These are phyloP conservation scores for Apotomis capreana DNA, from an alignment of 2,888 invertebrate species.

Conservation along the genomic window DNA sequence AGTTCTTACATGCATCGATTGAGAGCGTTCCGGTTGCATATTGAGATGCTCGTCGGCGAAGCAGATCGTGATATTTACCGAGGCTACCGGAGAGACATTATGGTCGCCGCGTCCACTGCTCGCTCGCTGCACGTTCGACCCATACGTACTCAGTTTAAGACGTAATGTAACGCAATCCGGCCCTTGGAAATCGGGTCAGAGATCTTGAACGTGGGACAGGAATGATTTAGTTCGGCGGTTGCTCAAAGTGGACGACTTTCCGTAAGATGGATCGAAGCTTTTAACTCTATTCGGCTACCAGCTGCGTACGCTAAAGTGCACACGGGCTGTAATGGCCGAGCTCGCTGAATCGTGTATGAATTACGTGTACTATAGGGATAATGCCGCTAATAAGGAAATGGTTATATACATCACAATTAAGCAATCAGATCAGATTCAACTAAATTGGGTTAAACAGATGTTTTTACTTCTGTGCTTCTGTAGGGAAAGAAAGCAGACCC, in stretches of 20 bases:
- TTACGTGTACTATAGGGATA: conserved; percentile 53
- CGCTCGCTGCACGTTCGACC: conserved; percentile 18
- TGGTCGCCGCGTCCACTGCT: conserved; percentile 28
- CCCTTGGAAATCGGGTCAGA: conserved; percentile 71
- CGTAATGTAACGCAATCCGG: conserved; percentile 57
- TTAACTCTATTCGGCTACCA: conserved; percentile 73
- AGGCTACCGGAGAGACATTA: conserved; percentile 14
- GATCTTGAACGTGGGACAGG: conserved; percentile 59
- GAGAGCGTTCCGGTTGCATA: conserved; percentile 32
- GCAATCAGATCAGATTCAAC: not conserved
- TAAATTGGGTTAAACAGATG: not conserved
- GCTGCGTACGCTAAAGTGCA: conserved; percentile 65
- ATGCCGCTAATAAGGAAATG: conserved; percentile 46
- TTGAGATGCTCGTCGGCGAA: conserved; percentile 33
- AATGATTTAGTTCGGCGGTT: conserved; percentile 73
- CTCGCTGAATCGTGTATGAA: conserved; percentile 62
- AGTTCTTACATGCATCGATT: conserved; percentile 39
- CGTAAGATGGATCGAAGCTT: conserved; percentile 78
- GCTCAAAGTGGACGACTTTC: conserved; percentile 74
- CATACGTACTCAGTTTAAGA: conserved; percentile 44
- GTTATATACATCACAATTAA: conserved; percentile 44
- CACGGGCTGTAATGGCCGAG: conserved; percentile 61
- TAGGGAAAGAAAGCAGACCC: too few relatives aligned
- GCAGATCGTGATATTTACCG: conserved; percentile 34
- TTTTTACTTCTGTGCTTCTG: too few relatives aligned